phyloP scores from a whole-genome alignment of 1,140 invertebrate genomes.

The Neodiprion fabricii region DNA sequence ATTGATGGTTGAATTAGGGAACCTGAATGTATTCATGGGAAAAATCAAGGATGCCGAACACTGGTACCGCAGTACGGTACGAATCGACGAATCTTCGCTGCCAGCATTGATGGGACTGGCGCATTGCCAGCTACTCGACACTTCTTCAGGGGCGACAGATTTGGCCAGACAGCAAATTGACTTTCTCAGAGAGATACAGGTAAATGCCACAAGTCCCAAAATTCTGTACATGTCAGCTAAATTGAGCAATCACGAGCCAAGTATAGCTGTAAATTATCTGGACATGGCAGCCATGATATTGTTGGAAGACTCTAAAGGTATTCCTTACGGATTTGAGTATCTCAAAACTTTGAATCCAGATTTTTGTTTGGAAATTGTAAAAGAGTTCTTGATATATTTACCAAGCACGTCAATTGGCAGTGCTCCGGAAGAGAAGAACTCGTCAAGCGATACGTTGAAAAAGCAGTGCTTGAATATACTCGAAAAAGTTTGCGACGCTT shows the following conservation, averaged over 20 bases:
- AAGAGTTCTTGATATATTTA: conserved; percentile 78
- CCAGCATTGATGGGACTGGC: conserved; percentile 81
- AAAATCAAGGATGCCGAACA: conserved; percentile 80
- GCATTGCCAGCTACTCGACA: conserved; percentile 76
- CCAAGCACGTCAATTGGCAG: conserved; percentile 60
- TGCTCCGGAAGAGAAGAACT: conserved; percentile 50
- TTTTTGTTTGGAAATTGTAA: conserved; percentile 81
- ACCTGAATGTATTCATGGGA: conserved; percentile 75
- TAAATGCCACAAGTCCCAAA: conserved; percentile 63
- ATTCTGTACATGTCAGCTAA: conserved; percentile 75
- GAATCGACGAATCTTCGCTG: conserved; percentile 84
- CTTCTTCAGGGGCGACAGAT: conserved; percentile 59
- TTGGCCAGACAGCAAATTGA: conserved; percentile 86
- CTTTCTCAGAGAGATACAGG: conserved; percentile 83
- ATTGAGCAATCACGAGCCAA: conserved; percentile 66
- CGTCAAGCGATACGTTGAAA: conserved; percentile 57
- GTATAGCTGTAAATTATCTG: conserved; percentile 69
- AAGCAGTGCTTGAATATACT: conserved; percentile 71
- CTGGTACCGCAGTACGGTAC: conserved; percentile 80
- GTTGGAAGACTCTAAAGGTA: conserved; percentile 66
- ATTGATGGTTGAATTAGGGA: conserved; percentile 81
- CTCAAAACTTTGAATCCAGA: conserved; percentile 82
- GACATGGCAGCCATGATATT: conserved; percentile 77
- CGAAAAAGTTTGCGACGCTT: conserved; percentile 76
- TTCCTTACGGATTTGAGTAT: conserved; percentile 79